Percentiles rank a stretch among this genome's conserved stretches.
phyloP scores from a whole-genome alignment of 2,797 vertebrate species.

The Pseudochaenichthys georgianus region DNA sequence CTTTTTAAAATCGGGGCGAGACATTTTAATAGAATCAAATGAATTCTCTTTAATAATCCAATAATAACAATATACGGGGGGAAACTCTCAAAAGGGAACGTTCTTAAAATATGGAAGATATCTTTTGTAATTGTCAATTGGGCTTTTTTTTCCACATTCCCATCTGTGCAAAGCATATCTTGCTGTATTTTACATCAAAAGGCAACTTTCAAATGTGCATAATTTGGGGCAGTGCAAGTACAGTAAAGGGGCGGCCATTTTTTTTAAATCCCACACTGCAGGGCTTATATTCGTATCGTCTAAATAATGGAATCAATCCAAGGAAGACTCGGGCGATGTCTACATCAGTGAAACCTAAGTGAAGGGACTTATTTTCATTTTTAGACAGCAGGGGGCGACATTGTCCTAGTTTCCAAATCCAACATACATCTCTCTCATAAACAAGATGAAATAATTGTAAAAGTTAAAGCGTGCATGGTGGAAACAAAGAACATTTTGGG shows the following conservation, averaged over 20 bases:
- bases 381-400: slow-evolving; percentile 52
- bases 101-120: slow-evolving; percentile 41
- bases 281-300: slow-evolving; percentile 44
- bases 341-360: slow-evolving; percentile 15
- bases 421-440: slow-evolving; percentile 27
- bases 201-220: slow-evolving; percentile 79
- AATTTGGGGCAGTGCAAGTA: slow-evolving; percentile 76
- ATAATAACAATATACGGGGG: slow-evolving; percentile 29
- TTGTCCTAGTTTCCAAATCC: slow-evolving; percentile 29
- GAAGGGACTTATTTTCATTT: slow-evolving; percentile 15
- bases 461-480: slow-evolving; percentile 20
- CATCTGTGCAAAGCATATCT: slow-evolving; percentile 76
- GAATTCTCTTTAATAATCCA: slow-evolving; percentile 29
- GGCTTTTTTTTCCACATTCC: slow-evolving; percentile 66
- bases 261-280: slow-evolving; percentile 47
- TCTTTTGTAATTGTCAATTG: slow-evolving; percentile 37
- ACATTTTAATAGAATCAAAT: slow-evolving; percentile 34
- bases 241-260: slow-evolving; percentile 35
- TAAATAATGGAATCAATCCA: slow-evolving; percentile 34
- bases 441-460: slow-evolving; percentile 10
- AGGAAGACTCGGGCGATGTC: slow-evolving; percentile 33
- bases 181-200: slow-evolving; percentile 78
- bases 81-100: slow-evolving; percentile 34
- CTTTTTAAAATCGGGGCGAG: slow-evolving; percentile 29
- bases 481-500: slow-evolving; percentile 7